Percentiles rank a stretch among this genome's conserved stretches.
Conservation (phyloP, 1,140 invertebrate species). For the Anoplophora glabripennis region DNA sequence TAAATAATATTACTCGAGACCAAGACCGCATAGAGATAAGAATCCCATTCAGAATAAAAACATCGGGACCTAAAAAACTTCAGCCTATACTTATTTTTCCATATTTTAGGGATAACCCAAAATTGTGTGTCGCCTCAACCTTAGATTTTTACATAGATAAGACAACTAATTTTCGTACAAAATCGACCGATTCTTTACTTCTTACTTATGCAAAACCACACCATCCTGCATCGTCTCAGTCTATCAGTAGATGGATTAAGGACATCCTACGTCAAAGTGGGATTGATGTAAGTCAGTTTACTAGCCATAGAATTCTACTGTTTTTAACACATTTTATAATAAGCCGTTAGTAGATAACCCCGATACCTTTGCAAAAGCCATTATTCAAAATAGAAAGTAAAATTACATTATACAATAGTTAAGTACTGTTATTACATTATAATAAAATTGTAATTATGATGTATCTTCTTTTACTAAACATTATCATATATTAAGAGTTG, state of each 20-base stretch:
- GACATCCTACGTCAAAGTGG: conserved; percentile 18
- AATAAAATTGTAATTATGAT: no score
- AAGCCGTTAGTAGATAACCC: no score
- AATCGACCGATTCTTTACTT: background rate
- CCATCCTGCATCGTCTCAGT: conserved; percentile 22
- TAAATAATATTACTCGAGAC: conserved; percentile 1
- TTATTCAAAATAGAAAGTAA: no score
- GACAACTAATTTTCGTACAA: background rate
- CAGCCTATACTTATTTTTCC: conserved; percentile 8
- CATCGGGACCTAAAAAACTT: conserved; percentile 3
- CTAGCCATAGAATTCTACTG: conserved; percentile 4
- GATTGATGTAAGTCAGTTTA: conserved; percentile 17
- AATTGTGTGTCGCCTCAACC: conserved; percentile 7
- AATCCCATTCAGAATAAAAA: conserved; percentile 8
- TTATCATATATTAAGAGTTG: no score
- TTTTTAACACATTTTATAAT: no score
- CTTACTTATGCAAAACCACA: conserved; percentile 25
- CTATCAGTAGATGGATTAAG: conserved; percentile 32
- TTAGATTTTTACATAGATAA: conserved; percentile 5
- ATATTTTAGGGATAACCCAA: conserved; percentile 12
- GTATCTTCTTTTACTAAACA: no score
- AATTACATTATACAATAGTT: no score
- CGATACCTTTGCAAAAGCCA: no score
- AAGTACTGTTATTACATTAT: no score
- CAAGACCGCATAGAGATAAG: conserved; percentile 1